phyloP scores from a whole-genome alignment of 2,888 invertebrate species.

The Xylocampa areola region DNA sequence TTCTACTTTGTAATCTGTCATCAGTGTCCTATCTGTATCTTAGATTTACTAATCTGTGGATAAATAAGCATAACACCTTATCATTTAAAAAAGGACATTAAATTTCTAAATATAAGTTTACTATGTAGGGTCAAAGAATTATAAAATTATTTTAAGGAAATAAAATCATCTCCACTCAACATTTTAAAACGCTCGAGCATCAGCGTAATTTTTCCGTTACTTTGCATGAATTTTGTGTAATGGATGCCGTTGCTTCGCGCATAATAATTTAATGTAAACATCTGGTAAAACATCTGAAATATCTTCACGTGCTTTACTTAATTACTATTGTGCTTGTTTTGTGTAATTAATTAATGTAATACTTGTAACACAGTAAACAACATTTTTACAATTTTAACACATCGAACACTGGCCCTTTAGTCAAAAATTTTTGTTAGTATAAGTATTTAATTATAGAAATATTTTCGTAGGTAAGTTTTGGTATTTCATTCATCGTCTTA shows the following conservation, averaged over 20 bases:
- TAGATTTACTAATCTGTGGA: no score
- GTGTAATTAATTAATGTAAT: constrained; percentile 69
- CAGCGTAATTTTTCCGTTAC: constrained; percentile 4
- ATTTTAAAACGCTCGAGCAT: neutral
- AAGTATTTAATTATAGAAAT: constrained; percentile 82
- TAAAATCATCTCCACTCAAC: constrained; percentile 1
- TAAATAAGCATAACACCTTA: constrained; percentile 23
- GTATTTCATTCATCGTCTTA: constrained; percentile 65
- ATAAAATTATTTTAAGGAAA: constrained; percentile 6
- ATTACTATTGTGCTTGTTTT: constrained; percentile 70
- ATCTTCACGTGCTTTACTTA: constrained; percentile 53
- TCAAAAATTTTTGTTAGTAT: constrained; percentile 84
- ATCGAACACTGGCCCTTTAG: constrained; percentile 87
- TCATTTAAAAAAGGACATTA: neutral
- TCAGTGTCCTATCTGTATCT: no score
- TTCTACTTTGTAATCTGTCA: no score
- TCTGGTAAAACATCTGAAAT: constrained; percentile 56
- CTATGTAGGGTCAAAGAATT: constrained; percentile 3
- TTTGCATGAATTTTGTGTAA: constrained; percentile 9
- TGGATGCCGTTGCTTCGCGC: neutral
- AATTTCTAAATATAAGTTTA: constrained; percentile 35
- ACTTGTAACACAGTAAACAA: constrained; percentile 56
- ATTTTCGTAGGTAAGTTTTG: constrained; percentile 72
- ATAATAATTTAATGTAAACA: constrained; percentile 3
- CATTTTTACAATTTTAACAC: constrained; percentile 69